phyloP scores from a whole-genome alignment of 2,888 invertebrate genomes.

The Ryuthela nishihirai region DNA sequence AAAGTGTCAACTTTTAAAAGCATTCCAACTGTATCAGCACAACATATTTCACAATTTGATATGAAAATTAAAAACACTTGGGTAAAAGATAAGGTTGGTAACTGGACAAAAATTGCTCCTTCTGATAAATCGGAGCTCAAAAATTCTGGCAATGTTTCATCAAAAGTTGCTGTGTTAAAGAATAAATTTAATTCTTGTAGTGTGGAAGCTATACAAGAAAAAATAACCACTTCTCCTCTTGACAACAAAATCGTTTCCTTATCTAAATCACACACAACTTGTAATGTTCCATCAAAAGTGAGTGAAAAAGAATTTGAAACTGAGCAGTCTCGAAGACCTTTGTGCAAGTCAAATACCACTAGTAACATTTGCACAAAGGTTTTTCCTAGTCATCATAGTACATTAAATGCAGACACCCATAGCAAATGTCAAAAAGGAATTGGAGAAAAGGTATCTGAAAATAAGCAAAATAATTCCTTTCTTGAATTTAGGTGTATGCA shows the following conservation, averaged over 20 bases:
- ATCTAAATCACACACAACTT: slow-evolving; percentile 20
- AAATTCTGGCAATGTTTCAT: slow-evolving; percentile 4
- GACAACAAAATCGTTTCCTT: no score
- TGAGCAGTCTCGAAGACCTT: slow-evolving; percentile 8
- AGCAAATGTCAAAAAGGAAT: not conserved
- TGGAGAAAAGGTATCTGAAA: not conserved
- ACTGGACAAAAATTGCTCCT: slow-evolving; percentile 22
- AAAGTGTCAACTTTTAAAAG: not conserved
- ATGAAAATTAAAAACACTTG: no score
- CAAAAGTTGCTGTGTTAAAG: slow-evolving; percentile 27
- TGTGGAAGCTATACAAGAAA: slow-evolving; percentile 2
- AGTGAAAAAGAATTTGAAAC: no score
- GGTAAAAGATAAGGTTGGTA: slow-evolving; percentile 23
- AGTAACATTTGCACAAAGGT: slow-evolving; percentile 27
- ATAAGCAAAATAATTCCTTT: not conserved
- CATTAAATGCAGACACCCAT: not conserved
- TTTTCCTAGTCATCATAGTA: slow-evolving; percentile 3
- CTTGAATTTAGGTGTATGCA: not conserved
- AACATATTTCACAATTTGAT: no score
- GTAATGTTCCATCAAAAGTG: slow-evolving; percentile 24
- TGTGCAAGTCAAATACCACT: slow-evolving; percentile 31
- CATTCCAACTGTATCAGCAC: slow-evolving; percentile 6
- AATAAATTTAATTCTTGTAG: slow-evolving; percentile 19
- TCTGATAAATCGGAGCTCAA: not conserved
- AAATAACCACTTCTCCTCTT: no score